Conservation (phyloP, 2,113 vertebrate genomes). For the Varanus komodoensis region DNA sequence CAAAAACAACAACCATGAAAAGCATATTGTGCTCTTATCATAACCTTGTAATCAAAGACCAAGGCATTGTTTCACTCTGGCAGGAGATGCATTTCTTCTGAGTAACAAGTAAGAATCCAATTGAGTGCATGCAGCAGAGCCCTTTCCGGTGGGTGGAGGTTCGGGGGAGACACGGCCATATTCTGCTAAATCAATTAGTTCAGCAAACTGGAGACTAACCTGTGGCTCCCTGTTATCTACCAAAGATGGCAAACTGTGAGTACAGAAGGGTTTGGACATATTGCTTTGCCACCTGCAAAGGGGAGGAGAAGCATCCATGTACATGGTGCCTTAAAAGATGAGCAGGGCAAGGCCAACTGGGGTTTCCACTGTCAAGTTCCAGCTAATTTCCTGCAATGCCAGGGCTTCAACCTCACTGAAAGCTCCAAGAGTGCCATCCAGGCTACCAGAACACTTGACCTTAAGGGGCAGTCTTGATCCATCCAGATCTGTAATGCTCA, state of each 20-base stretch:
- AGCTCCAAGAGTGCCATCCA: background rate
- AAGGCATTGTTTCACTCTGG: background rate
- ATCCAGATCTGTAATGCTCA: background rate
- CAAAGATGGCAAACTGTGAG: background rate
- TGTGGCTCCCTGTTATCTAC: background rate
- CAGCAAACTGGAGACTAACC: background rate
- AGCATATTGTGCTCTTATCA: background rate
- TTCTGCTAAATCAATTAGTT: background rate
- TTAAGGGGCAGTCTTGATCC: background rate
- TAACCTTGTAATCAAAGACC: slow-evolving; percentile 12
- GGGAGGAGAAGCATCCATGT: too few relatives aligned
- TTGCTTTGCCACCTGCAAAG: background rate
- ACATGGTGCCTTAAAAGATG: too few relatives aligned
- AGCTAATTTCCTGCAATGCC: background rate
- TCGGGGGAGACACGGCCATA: too few relatives aligned
- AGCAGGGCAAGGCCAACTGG: too few relatives aligned
- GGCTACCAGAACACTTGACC: background rate
- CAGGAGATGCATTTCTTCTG: slow-evolving; percentile 16
- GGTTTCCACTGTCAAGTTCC: too few relatives aligned
- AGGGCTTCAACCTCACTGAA: background rate
- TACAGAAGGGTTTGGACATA: background rate
- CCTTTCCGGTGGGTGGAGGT: background rate
- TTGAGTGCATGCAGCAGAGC: background rate
- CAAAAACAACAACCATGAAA: slow-evolving; percentile 7
- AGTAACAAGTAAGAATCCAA: background rate